Evolutionary conservation across 2,888 invertebrate species (phyloP).

Genomic region (Hipparchia semele): DNA sequence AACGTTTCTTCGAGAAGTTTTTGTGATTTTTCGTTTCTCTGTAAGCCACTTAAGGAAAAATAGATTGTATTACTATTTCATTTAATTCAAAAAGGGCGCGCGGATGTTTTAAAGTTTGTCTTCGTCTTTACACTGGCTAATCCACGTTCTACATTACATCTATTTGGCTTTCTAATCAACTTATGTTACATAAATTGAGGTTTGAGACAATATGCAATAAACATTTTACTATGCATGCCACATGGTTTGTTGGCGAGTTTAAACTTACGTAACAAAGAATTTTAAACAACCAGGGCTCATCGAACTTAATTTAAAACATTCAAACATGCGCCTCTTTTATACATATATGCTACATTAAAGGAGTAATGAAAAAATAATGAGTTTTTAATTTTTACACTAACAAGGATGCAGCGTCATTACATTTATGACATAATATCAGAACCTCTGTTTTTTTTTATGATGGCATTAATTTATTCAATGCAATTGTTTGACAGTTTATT

Average conservation of each 20-base stretch:
- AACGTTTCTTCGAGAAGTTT: no score
- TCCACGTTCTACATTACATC: background rate
- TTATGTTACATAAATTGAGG: background rate
- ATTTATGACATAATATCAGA: background rate
- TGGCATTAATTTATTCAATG: background rate
- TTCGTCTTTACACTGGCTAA: background rate
- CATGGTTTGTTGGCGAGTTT: slow-evolving; percentile 19
- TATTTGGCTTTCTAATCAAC: background rate
- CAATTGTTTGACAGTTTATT: background rate
- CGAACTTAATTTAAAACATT: background rate
- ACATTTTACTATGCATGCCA: slow-evolving; percentile 46
- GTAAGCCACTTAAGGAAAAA: no score
- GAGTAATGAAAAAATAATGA: background rate
- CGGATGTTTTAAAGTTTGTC: background rate
- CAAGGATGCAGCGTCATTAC: background rate
- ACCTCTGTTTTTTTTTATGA: no score
- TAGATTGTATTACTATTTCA: no score
- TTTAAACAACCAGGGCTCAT: background rate
- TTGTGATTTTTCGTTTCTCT: no score
- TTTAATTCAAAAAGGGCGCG: background rate
- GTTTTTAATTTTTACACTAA: background rate
- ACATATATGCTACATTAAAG: no score
- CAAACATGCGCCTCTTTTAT: background rate
- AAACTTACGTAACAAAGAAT: background rate
- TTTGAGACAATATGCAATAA: background rate